These are phyloP conservation scores for Batillaria attramentaria DNA, from an alignment of 1,140 invertebrate genomes.

Conservation along the genomic window DNA sequence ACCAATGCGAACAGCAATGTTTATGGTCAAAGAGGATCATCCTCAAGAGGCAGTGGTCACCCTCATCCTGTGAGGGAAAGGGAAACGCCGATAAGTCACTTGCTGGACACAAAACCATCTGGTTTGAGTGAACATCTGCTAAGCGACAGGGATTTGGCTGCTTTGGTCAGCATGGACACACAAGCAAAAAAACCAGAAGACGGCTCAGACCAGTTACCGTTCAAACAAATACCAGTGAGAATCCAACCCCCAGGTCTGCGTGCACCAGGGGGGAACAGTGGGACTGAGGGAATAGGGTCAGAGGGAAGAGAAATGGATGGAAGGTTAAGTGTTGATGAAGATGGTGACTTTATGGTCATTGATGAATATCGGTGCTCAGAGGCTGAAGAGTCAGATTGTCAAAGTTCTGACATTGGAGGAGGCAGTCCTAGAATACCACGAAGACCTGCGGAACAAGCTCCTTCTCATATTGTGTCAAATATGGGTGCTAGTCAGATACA, in stretches of 20 bases:
- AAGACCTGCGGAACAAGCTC: neutral
- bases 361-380: neutral
- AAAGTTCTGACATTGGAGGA: neutral
- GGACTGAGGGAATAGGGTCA: too few relatives aligned
- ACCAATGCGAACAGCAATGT: neutral
- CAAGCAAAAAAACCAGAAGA: too few relatives aligned
- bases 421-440: neutral
- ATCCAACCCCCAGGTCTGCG: neutral
- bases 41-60: neutral
- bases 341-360: too few relatives aligned
- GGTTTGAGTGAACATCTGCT: neutral
- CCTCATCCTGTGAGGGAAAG: neutral
- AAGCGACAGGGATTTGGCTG: neutral
- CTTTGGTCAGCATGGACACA: too few relatives aligned
- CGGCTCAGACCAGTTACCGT: too few relatives aligned
- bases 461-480: too few relatives aligned
- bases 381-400: neutral
- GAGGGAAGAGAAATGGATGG: neutral
- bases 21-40: neutral
- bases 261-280: neutral
- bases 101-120: neutral
- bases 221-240: neutral
- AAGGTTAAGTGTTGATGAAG: too few relatives aligned
- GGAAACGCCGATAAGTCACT: too few relatives aligned
- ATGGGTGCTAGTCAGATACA: too few relatives aligned